These are phyloP conservation scores for Nasonia oneida DNA, from an alignment of 2,888 invertebrate genomes.

Conservation along the genomic window DNA sequence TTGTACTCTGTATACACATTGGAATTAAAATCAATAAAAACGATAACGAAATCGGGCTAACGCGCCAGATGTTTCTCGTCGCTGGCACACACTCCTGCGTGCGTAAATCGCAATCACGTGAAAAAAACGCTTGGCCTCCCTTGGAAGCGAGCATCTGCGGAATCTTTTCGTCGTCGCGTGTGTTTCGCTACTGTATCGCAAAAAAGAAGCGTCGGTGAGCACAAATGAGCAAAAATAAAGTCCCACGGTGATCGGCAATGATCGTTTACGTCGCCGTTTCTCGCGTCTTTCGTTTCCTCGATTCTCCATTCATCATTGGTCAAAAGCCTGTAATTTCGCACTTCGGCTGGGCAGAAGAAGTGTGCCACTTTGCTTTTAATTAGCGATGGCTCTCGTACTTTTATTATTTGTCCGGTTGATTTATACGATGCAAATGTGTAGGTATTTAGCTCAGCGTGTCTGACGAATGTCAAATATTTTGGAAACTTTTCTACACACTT, in stretches of 20 bases:
- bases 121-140: background rate
- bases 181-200: background rate
- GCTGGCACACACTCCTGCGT: background rate
- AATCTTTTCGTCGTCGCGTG: slow-evolving; percentile 14
- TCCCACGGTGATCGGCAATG: slow-evolving; percentile 2
- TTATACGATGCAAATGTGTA: background rate
- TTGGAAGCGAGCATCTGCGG: slow-evolving; percentile 26
- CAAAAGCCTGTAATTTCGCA: slow-evolving; percentile 38
- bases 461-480: too few relatives aligned
- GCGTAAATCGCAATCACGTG: background rate
- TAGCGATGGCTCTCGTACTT: too few relatives aligned
- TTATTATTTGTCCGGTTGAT: background rate
- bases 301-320: slow-evolving; percentile 42
- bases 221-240: slow-evolving; percentile 23
- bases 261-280: background rate
- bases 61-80: slow-evolving; percentile 42
- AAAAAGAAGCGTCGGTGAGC: background rate
- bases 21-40: slow-evolving; percentile 21
- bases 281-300: background rate
- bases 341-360: slow-evolving; percentile 38
- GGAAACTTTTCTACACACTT: background rate
- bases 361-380: slow-evolving; percentile 44
- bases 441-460: background rate
- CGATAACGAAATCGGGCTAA: slow-evolving; percentile 16
- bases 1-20: background rate